phyloP scores from a whole-genome alignment of 2,113 vertebrate genomes.

The Sylvietta virens region DNA sequence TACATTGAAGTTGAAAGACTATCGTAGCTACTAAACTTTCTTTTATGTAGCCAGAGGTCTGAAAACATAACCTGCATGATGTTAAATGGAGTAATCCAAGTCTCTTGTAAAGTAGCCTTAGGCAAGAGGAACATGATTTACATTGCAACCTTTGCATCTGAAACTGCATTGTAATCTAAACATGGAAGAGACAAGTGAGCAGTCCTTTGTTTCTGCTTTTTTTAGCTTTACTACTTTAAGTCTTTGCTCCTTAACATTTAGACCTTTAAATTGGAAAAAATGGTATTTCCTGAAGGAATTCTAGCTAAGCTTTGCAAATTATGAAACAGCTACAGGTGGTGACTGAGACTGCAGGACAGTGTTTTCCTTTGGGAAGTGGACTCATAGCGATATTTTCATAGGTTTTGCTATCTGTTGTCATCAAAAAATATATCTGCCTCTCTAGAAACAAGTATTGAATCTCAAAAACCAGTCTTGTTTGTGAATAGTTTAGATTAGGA shows the following conservation, averaged over 20 bases:
- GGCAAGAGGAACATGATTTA: not conserved
- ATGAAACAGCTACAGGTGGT: not conserved
- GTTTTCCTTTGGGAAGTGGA: not conserved
- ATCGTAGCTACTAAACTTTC: not conserved
- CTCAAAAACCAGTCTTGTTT: not conserved
- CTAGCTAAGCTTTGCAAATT: not conserved
- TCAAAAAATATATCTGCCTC: not conserved
- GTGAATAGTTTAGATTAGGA: not conserved
- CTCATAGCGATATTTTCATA: not conserved
- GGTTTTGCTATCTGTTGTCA: not conserved
- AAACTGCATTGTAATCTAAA: not conserved
- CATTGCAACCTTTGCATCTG: not conserved
- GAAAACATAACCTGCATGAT: not conserved
- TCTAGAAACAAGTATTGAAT: not conserved
- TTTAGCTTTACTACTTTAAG: not conserved
- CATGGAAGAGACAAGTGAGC: rapidly evolving
- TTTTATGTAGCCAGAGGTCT: not conserved
- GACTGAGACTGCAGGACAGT: not conserved
- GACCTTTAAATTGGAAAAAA: not conserved
- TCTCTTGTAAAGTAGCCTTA: not conserved
- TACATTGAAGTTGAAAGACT: not conserved
- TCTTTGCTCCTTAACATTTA: not conserved
- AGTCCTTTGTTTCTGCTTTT: not conserved
- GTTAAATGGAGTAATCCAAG: not conserved
- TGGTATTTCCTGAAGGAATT: not conserved